These are phyloP conservation scores for Osmerus mordax DNA, from an alignment of 2,113 vertebrate genomes.

Conservation along the genomic window DNA sequence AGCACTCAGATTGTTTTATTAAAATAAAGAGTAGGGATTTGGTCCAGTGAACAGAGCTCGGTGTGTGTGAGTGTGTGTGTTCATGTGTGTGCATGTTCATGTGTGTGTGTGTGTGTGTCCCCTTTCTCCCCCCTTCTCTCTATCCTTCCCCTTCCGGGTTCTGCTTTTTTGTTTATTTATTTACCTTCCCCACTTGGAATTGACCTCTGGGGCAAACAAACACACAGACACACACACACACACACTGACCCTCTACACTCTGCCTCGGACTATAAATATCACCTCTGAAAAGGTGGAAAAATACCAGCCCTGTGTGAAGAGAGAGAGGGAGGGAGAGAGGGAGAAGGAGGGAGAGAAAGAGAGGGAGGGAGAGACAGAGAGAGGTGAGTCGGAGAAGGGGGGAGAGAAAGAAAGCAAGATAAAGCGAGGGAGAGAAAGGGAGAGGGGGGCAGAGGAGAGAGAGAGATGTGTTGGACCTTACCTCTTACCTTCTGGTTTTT, in stretches of 20 bases:
- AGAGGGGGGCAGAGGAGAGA: slow-evolving; percentile 22
- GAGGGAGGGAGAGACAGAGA: slow-evolving; percentile 3
- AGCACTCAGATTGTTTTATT: slow-evolving; percentile 40
- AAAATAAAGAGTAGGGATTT: slow-evolving; percentile 53
- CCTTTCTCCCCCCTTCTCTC: slow-evolving; percentile 22
- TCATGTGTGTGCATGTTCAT: background rate
- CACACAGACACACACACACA: slow-evolving; percentile 11
- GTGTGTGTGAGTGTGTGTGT: slow-evolving; percentile 5
- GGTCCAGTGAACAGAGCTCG: slow-evolving; percentile 40
- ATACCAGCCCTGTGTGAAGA: slow-evolving; percentile 51
- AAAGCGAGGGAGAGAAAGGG: slow-evolving; percentile 17
- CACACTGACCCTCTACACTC: slow-evolving; percentile 14
- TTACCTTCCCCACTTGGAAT: slow-evolving; percentile 61
- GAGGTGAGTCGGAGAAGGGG: background rate
- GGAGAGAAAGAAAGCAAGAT: background rate
- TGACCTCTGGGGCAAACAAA: slow-evolving; percentile 53
- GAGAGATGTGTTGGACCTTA: slow-evolving; percentile 21
- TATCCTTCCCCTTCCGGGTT: slow-evolving; percentile 46
- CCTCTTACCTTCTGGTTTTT: slow-evolving; percentile 47
- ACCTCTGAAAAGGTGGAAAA: slow-evolving; percentile 58
- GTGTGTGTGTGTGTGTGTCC: background rate
- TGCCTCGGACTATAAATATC: slow-evolving; percentile 62
- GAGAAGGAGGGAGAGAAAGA: slow-evolving; percentile 23
- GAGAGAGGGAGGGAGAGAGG: slow-evolving; percentile 7
- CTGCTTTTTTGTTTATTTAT: slow-evolving; percentile 64